Evolutionary conservation across 2,113 vertebrate species (phyloP).

Genomic region (Spermophilus dauricus): DNA sequence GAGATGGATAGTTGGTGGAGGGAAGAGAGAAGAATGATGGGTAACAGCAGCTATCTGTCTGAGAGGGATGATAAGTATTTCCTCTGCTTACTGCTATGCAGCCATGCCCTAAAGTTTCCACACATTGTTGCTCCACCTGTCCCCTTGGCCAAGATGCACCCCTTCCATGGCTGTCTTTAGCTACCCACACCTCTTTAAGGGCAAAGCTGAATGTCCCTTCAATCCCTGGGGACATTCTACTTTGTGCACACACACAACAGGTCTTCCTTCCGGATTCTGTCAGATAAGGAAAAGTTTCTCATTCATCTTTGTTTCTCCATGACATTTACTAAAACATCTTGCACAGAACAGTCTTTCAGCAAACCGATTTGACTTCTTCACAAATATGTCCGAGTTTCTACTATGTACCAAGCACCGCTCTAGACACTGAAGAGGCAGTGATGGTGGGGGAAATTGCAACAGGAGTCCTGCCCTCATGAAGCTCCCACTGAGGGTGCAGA

Average conservation of each 20-base stretch:
- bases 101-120: neutral
- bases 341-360: neutral
- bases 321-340: neutral
- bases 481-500: neutral
- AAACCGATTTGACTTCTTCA: conserved; percentile 17
- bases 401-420: neutral
- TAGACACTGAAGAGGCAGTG: neutral
- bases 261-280: neutral
- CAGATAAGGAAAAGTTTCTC: neutral
- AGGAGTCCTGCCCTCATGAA: neutral
- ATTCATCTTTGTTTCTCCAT: neutral
- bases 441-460: neutral
- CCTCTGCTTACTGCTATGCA: neutral
- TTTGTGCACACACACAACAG: neutral
- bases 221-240: neutral
- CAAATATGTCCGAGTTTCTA: conserved; percentile 2
- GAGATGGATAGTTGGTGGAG: neutral
- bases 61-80: neutral
- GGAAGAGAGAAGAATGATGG: neutral
- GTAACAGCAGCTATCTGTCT: neutral
- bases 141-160: too few species aligned
- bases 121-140: neutral
- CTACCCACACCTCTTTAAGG: neutral
- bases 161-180: neutral
- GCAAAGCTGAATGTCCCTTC: neutral